Percentiles rank a stretch among this genome's conserved stretches.
These are phyloP conservation scores for Pachyuromys duprasi DNA, from an alignment of 2,797 vertebrate species.

Conservation along the genomic window DNA sequence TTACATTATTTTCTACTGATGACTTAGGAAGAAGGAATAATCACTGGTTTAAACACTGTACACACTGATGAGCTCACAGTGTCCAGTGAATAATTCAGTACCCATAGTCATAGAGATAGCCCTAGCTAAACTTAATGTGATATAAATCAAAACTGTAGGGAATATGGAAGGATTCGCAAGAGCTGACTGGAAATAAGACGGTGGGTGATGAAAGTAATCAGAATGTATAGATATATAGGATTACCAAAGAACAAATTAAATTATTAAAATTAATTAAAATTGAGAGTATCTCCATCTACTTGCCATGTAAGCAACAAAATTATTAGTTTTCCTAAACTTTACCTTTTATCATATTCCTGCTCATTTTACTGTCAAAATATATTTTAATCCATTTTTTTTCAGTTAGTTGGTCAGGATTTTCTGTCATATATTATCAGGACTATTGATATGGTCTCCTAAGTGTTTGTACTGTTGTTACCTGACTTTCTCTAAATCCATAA, in stretches of 20 bases:
- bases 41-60: not conserved
- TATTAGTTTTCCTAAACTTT: not conserved
- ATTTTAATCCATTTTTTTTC: not conserved
- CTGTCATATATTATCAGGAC: not conserved
- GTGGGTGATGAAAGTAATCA: not conserved
- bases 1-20: not conserved
- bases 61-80: not conserved
- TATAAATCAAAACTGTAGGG: not conserved
- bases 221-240: not conserved
- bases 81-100: not conserved
- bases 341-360: not conserved
- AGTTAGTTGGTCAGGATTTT: not conserved
- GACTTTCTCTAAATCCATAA: not conserved
- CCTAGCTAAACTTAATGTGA: not conserved
- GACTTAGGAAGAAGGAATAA: not conserved
- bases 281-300: not conserved
- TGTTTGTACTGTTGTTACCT: not conserved
- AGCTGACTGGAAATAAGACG: not conserved
- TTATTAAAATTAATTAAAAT: not conserved
- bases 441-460: not conserved
- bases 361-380: not conserved
- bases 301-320: not conserved
- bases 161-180: not conserved
- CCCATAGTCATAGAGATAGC: not conserved
- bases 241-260: not conserved